These are phyloP conservation scores for Cryptus armator DNA, from an alignment of 2,888 invertebrate species.

Conservation along the genomic window DNA sequence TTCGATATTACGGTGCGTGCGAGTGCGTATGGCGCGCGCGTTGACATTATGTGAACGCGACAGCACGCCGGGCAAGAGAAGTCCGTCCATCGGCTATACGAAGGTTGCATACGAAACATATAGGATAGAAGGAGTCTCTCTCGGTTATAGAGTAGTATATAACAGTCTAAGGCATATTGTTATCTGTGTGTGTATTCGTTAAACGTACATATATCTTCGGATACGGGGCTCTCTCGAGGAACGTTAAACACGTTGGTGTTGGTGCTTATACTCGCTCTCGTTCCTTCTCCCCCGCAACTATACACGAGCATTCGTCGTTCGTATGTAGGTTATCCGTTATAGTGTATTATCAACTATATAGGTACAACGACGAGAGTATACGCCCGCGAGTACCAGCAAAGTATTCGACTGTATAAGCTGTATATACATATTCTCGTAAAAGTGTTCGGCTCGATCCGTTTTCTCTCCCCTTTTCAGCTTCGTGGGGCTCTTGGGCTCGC, in stretches of 20 bases:
- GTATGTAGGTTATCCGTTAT: slow-evolving; percentile 83
- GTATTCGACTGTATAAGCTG: background rate
- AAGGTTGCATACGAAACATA: slow-evolving; percentile 81
- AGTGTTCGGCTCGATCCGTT: slow-evolving; percentile 32
- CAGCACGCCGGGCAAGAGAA: slow-evolving; percentile 63
- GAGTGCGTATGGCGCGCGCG: slow-evolving; percentile 26
- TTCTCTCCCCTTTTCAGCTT: slow-evolving; percentile 22
- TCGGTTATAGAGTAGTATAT: slow-evolving; percentile 20
- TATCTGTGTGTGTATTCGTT: slow-evolving; percentile 37
- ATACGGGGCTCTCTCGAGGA: slow-evolving; percentile 12
- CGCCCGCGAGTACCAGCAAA: background rate
- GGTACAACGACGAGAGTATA: slow-evolving; percentile 12
- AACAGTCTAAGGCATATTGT: background rate
- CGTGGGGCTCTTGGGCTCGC: slow-evolving; percentile 21
- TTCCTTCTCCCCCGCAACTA: slow-evolving; percentile 28
- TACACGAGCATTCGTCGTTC: slow-evolving; percentile 60
- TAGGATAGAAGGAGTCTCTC: slow-evolving; percentile 31
- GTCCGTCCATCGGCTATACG: slow-evolving; percentile 72
- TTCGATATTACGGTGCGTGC: slow-evolving; percentile 33
- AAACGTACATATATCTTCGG: slow-evolving; percentile 38
- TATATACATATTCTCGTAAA: slow-evolving; percentile 20
- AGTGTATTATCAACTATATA: slow-evolving; percentile 73
- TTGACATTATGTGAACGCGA: slow-evolving; percentile 50
- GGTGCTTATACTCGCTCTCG: slow-evolving; percentile 44
- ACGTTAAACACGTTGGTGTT: slow-evolving; percentile 52